phyloP scores from a whole-genome alignment of 2,113 vertebrate genomes.

The Psilopsiagon aymara region DNA sequence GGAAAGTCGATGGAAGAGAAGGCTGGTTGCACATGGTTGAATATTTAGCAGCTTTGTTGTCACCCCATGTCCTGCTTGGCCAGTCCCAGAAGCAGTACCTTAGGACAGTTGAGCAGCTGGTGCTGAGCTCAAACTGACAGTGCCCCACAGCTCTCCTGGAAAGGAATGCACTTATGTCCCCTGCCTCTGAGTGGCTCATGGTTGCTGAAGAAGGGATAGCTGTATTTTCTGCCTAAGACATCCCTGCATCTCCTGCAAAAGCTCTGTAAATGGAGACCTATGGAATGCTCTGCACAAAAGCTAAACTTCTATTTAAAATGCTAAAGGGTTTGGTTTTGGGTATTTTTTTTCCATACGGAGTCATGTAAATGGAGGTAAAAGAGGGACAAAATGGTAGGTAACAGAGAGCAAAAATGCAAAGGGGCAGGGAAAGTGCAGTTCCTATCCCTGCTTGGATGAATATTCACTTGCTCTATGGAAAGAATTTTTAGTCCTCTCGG shows the following conservation, averaged over 20 bases:
- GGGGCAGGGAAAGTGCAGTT: neutral
- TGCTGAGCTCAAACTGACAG: neutral
- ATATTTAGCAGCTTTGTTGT: neutral
- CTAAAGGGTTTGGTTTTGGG: accelerated
- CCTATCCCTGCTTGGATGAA: neutral
- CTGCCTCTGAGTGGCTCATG: neutral
- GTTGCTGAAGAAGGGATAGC: neutral
- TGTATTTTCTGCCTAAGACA: neutral
- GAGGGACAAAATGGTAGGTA: neutral
- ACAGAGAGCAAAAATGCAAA: neutral
- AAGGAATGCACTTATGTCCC: neutral
- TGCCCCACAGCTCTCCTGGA: neutral
- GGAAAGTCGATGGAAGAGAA: neutral
- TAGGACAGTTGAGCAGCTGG: accelerated
- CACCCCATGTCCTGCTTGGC: neutral
- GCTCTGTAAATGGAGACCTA: neutral
- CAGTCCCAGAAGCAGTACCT: neutral
- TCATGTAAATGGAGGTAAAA: neutral
- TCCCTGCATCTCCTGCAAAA: neutral
- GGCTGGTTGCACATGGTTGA: neutral
- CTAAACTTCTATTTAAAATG: neutral
- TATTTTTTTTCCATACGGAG: neutral
- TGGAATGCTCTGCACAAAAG: neutral
- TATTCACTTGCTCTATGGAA: neutral
- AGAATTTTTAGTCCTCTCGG: neutral